A percentile compares a stretch with the other conserved stretches of the same genome.
phyloP scores from a whole-genome alignment of 2,888 invertebrate species.

The Ophonus ardosiacus region DNA sequence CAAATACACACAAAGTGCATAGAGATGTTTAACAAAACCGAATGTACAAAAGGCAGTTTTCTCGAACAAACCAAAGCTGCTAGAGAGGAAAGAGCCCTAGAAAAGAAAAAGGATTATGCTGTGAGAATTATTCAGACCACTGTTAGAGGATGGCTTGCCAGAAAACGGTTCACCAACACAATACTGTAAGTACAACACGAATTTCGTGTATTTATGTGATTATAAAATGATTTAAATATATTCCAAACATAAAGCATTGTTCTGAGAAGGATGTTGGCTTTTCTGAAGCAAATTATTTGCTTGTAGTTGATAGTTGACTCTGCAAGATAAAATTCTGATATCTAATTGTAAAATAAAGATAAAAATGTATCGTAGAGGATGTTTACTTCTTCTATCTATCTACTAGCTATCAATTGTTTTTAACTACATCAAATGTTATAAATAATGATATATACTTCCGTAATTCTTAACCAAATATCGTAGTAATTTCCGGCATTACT shows the following conservation, averaged over 20 bases:
- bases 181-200: conserved; percentile 82
- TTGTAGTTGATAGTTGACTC: not conserved
- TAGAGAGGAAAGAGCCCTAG: conserved; percentile 91
- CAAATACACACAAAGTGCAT: conserved; percentile 28
- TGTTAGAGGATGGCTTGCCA: conserved; percentile 86
- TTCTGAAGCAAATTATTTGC: not conserved
- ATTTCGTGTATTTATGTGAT: not conserved
- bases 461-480: too few species aligned
- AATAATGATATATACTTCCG: too few species aligned
- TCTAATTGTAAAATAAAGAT: too few species aligned
- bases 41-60: conserved; percentile 86
- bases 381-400: too few species aligned
- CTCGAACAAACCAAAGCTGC: conserved; percentile 94
- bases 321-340: too few species aligned
- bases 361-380: too few species aligned
- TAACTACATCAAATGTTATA: too few species aligned
- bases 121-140: conserved; percentile 86
- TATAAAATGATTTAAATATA: not conserved
- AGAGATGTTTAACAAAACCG: conserved; percentile 80
- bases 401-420: too few species aligned
- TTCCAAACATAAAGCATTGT: not conserved
- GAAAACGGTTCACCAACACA: conserved; percentile 80
- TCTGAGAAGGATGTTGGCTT: not conserved
- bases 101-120: conserved; percentile 88
- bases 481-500: too few species aligned